Base-by-base conservation (phyloP, 2,113 vertebrate species). In the Gymnorhina tibicen region DNA sequence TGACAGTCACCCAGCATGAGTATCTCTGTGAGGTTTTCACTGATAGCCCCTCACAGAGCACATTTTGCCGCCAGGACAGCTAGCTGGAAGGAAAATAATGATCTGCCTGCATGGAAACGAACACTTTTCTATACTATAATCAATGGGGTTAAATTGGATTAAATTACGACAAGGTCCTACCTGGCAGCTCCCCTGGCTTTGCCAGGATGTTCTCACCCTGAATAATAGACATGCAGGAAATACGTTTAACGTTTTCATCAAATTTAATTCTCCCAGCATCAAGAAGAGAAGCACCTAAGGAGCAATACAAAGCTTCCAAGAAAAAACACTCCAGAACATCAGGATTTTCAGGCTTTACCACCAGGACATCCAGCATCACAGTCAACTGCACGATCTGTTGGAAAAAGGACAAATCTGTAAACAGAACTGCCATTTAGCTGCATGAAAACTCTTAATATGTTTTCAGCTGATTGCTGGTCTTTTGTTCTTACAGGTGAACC, bases 281-380 rank as follows among this genome's bases (percentile, higher is more conserved):
- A 7, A 99, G 94, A 75, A 99, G 97, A 18, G 98, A 83, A 58
- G 98, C 98, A 6, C 99, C 99, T 35, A 99, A 97, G 6, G 99
- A 99, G 66, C 97, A 99, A 94, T 98, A 99, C 27, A 99, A 97
- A 27, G 99, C 99, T 97, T 99, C 99, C 82, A 99, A 94, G 97
- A 99, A 99, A 96, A 97, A 99, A 96, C 98, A 98, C 88, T 99
- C 99, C 75, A 99, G 94, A 35, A 99, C 97, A 30, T 98, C 97
- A 1, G 89, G 75, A 35, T 95, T 97, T 56, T 97, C 95, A 4
- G 83, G 60, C 59, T 98, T 98, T 11, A 70, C 95, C 35, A 98
- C 97, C 4, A 99, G 69, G 0, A 98, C 97, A 6, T 99, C 98
- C 97, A 99, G 85, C 98, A 98, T 98, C 97, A 97, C 96, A 89